Conservation (phyloP, 2,113 vertebrate genomes). For the Phyllostomus discolor region DNA sequence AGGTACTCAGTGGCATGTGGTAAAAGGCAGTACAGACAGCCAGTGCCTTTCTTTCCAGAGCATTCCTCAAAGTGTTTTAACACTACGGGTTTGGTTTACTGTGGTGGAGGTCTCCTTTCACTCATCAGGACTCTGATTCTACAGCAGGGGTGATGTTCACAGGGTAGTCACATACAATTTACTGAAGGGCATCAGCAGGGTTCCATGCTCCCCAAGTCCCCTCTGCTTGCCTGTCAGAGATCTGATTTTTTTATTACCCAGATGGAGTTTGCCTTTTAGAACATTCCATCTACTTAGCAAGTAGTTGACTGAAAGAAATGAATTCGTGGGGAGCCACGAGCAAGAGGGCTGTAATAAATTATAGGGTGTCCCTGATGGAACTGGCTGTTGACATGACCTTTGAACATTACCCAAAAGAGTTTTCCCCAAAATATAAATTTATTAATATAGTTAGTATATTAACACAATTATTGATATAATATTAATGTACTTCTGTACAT, state of each 20-base stretch:
- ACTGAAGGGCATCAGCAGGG: neutral
- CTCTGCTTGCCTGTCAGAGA: neutral
- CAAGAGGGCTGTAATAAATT: neutral
- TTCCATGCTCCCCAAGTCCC: neutral
- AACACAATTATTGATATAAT: neutral
- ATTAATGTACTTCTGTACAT: neutral
- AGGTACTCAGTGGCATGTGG: neutral
- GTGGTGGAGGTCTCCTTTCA: neutral
- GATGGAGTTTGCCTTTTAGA: neutral
- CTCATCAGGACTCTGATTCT: fast-evolving
- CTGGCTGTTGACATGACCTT: neutral
- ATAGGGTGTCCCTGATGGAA: fast-evolving
- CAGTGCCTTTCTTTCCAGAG: fast-evolving
- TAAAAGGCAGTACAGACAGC: neutral
- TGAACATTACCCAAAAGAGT: neutral
- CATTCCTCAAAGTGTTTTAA: neutral
- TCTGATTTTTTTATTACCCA: neutral
- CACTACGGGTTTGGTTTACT: fast-evolving
- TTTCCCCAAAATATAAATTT: neutral
- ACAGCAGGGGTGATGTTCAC: fast-evolving
- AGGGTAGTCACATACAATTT: fast-evolving
- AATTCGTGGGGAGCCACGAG: neutral
- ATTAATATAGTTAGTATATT: neutral
- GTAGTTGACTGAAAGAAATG: neutral
- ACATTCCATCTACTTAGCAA: neutral